Evolutionary conservation across 2,888 invertebrate species (phyloP), one percentile per base, ranked within the genome.

Genomic region (Proisotoma minuta): DNA sequence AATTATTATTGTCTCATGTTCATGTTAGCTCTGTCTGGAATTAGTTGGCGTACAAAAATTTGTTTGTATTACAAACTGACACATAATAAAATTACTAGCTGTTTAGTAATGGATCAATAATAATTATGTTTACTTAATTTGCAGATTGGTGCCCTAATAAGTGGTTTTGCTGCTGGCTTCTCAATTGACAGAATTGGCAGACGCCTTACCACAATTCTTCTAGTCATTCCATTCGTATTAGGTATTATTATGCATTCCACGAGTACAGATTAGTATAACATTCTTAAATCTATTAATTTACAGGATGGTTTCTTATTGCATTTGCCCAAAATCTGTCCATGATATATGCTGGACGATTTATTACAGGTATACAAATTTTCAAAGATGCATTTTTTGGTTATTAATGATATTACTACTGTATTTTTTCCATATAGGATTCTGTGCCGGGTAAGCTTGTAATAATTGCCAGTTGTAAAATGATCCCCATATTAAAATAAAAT

Each of bases 81-180:
- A n/a, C n/a, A n/a, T n/a, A n/a, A n/a, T n/a, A n/a, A n/a, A n/a
- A n/a, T n/a, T n/a, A n/a, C n/a, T n/a, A n/a, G n/a, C n/a, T n/a
- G n/a, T n/a, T n/a, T n/a, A n/a, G n/a, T n/a, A n/a, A n/a, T n/a
- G n/a, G n/a, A n/a, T n/a, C n/a, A 34, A 8, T 34, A 34, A 34
- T 34, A 34, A 34, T 34, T 34, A n/a, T 26, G 22, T 43, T 23
- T 43, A 15, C 20, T 56, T 47, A 29, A 5, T 60, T 56, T 28
- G n/a, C 28, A 71, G 71, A 39, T 71, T 48, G 88, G 88, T 40
- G 86, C 87, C n/a, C 78, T 86, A 49, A 75, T 81, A 77, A 88
- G 89, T 1, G 86, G 88, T 0, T 85, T 88, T 75, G 76, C 83
- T 18, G 87, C 86, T 0, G 89, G 88, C 18, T 67, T 62, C 24